Percentiles rank a stretch among this genome's conserved stretches.
Evolutionary conservation across 1,140 invertebrate species (phyloP).

Genomic region (Drosophila mauritiana): DNA sequence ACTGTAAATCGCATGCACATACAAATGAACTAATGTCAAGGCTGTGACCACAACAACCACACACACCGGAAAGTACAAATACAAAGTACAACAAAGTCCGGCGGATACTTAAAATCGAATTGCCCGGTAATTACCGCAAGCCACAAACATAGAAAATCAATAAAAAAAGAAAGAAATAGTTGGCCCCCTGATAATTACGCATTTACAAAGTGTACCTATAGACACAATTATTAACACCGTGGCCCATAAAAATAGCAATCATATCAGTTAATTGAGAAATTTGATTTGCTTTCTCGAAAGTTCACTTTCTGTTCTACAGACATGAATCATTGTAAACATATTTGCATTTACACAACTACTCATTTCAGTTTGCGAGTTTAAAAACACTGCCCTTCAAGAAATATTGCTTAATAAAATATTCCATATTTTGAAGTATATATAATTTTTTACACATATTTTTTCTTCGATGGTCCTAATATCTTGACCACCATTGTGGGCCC

Average conservation of each 20-base stretch:
- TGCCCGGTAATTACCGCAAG: slow-evolving; percentile 42
- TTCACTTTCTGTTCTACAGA: too few relatives aligned
- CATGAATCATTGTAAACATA: neutral
- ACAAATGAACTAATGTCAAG: slow-evolving; percentile 48
- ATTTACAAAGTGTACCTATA: slow-evolving; percentile 44
- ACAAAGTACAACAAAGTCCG: slow-evolving; percentile 9
- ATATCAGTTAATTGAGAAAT: neutral
- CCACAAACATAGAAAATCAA: slow-evolving; percentile 48
- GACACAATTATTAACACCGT: slow-evolving; percentile 31
- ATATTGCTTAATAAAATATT: too few relatives aligned
- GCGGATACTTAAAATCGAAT: slow-evolving; percentile 38
- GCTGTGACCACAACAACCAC: slow-evolving; percentile 18
- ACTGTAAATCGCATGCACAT: slow-evolving; percentile 36
- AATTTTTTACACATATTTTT: too few relatives aligned
- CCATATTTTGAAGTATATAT: too few relatives aligned
- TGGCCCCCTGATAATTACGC: slow-evolving; percentile 45
- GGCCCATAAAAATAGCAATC: neutral
- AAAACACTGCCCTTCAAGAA: too few relatives aligned
- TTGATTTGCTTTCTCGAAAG: neutral
- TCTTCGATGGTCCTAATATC: neutral
- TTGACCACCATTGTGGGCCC: slow-evolving; percentile 4
- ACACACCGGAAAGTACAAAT: slow-evolving; percentile 1
- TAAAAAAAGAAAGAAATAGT: slow-evolving; percentile 35
- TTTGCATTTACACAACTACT: too few relatives aligned
- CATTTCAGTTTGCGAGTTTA: too few relatives aligned